Evolutionary conservation across 2,888 invertebrate species (phyloP).

Genomic region (Autographa gamma): DNA sequence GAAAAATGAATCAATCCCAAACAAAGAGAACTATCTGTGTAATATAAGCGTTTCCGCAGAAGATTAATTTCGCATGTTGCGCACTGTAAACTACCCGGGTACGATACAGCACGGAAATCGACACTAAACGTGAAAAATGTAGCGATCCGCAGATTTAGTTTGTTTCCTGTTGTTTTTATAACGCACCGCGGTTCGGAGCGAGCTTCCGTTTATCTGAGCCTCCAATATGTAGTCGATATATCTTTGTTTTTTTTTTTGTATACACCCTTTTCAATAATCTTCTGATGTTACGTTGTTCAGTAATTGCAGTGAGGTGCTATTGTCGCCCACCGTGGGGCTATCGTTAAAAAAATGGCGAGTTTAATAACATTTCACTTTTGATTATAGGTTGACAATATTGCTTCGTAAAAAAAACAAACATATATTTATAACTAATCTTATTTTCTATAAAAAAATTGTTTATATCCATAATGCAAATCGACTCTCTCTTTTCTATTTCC

Average conservation of each 20-base stretch:
- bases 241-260: background rate
- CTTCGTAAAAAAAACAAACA: too few relatives aligned
- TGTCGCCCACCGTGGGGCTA: background rate
- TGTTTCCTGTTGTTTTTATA: conserved; percentile 50
- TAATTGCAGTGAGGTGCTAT: background rate
- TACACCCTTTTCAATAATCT: background rate
- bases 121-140: conserved; percentile 54
- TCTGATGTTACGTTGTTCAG: background rate
- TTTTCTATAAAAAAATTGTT: too few relatives aligned
- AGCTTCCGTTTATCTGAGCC: conserved; percentile 6
- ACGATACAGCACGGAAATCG: conserved; percentile 53
- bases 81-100: conserved; percentile 44
- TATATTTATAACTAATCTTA: too few relatives aligned
- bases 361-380: too few relatives aligned
- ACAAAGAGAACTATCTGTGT: conserved; percentile 10
- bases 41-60: conserved; percentile 16
- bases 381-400: too few relatives aligned
- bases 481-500: too few relatives aligned
- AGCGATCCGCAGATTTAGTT: conserved; percentile 12
- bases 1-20: background rate
- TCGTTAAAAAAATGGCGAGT: background rate
- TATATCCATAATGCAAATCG: too few relatives aligned
- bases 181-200: background rate
- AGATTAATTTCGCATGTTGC: conserved; percentile 37
- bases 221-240: background rate